phyloP scores from a whole-genome alignment of 2,888 invertebrate species.

The Platycnemis pennipes region DNA sequence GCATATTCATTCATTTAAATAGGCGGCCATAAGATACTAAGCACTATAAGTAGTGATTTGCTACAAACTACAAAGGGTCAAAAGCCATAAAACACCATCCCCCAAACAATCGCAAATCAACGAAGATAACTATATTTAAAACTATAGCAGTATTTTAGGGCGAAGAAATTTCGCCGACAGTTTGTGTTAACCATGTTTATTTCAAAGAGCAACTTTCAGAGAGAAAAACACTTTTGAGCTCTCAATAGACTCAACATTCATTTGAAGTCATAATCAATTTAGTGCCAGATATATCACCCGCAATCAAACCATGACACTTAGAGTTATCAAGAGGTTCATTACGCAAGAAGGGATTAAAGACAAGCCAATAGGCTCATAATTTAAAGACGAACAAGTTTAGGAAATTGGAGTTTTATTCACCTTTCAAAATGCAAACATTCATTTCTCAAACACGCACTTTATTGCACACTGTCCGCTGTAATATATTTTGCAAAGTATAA shows the following conservation, averaged over 20 bases:
- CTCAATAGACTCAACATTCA: neutral
- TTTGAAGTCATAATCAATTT: neutral
- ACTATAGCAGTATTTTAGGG: neutral
- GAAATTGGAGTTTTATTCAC: constrained; percentile 67
- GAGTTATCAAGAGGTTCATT: neutral
- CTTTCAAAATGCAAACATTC: constrained; percentile 65
- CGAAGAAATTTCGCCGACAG: neutral
- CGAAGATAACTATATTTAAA: neutral
- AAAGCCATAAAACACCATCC: constrained; percentile 30
- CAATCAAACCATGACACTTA: neutral
- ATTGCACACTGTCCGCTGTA: constrained; percentile 67
- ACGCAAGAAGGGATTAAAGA: neutral
- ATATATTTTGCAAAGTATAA: constrained; percentile 58
- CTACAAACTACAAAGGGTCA: neutral
- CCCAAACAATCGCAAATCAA: neutral
- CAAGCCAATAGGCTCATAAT: neutral
- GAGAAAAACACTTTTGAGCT: neutral
- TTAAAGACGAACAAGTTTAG: constrained; percentile 64
- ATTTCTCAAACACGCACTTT: constrained; percentile 68
- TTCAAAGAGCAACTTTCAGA: neutral
- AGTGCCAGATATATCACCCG: neutral
- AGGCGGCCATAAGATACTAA: neutral
- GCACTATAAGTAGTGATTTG: neutral
- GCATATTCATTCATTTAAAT: neutral
- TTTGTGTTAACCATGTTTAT: neutral